Evolutionary conservation across 2,888 invertebrate species (phyloP), one percentile per base, ranked within the genome.

Genomic region (Diploptera punctata): DNA sequence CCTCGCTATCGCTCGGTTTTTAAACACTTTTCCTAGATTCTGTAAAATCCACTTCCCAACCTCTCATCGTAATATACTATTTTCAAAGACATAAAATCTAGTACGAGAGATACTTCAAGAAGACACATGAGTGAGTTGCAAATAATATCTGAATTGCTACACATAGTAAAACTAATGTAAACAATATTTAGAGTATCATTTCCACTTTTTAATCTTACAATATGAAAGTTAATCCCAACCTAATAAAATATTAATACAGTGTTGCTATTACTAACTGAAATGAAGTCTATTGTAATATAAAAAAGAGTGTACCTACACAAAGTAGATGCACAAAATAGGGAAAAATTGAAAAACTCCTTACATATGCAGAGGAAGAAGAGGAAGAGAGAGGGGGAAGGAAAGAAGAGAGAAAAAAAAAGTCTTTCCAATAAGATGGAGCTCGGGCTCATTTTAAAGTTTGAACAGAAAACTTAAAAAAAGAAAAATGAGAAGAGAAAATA

Each of bases 361-460:
- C 70, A 70, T 70, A 70, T 70, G 72, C 52, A 68, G 68, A 68
- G 49, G 52, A 61, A 43, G 62, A 49, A 67, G 67, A 57, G 13
- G 67, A 67, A 47, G 62, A 54, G 29, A 38, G 38, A 67, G n/a
- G 68, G 62, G 49, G 52, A 61, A 43, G 62, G 33, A 67, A 60
- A 57, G 13, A 57, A 67, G 61, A 67, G 43, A 19, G 24, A 31
- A 67, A 67, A 43, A 33, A 65, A 61, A 67, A 67, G 47, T 24
- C 33, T 61, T 68, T 43, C 67, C 67, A 72, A 67, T 67, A 67
- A 67, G 67, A 61, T 67, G 68, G 68, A 72, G 61, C 68, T 72
- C 68, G 54, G 67, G 67, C 68, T 72, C 67, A 72, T 68, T 67
- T 72, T 72, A 70, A 70, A 70, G 70, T 70, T 70, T 70, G 62